Percentiles rank a stretch among this genome's conserved stretches.
Conservation (phyloP, 2,888 invertebrate species). For the Cistogaster globosa region DNA sequence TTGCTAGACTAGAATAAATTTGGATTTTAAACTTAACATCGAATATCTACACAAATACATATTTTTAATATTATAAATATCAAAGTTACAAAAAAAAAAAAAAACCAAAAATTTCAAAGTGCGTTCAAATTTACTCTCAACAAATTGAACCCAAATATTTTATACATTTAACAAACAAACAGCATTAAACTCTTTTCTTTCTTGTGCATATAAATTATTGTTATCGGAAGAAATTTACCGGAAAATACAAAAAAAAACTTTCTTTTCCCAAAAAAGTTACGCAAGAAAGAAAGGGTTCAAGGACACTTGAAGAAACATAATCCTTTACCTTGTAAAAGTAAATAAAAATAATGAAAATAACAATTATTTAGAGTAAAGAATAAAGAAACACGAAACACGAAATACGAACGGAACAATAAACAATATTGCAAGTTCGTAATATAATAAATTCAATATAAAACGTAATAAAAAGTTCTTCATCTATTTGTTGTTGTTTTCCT, state of each 20-base stretch:
- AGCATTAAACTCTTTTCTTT: background rate
- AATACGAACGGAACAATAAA: constrained; percentile 44
- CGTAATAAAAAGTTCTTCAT: constrained; percentile 33
- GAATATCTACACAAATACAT: no score
- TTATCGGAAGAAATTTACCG: constrained; percentile 1
- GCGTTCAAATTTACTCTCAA: no score
- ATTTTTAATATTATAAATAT: no score
- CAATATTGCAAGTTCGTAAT: constrained; percentile 16
- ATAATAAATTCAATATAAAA: constrained; percentile 2
- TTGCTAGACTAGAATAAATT: no score
- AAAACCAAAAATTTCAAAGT: no score
- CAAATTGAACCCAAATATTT: background rate
- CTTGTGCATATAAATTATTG: background rate
- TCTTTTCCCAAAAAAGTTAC: constrained; percentile 26
- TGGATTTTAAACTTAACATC: no score
- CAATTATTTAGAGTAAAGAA: background rate
- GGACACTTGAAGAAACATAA: constrained; percentile 38
- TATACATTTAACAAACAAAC: background rate
- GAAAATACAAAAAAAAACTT: constrained; percentile 37
- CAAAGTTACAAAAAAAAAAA: no score
- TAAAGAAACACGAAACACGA: constrained; percentile 55
- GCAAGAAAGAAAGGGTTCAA: constrained; percentile 59
- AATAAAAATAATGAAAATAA: constrained; percentile 22
- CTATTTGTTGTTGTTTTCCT: background rate
- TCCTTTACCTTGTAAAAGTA: constrained; percentile 52